phyloP scores from a whole-genome alignment of 2,113 vertebrate species.

The Gadus macrocephalus region DNA sequence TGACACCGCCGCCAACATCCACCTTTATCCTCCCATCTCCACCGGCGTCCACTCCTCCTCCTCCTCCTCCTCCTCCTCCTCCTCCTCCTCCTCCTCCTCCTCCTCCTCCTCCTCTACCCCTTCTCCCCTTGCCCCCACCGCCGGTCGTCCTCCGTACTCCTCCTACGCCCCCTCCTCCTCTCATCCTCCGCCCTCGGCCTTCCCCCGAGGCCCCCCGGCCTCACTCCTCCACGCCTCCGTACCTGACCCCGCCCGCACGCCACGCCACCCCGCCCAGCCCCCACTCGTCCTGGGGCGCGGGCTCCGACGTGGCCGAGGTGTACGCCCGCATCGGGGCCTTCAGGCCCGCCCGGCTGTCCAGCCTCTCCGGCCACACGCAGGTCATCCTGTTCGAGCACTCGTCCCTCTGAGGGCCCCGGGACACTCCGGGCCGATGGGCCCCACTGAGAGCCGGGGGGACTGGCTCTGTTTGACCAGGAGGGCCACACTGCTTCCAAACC shows the following conservation, averaged over 20 bases:
- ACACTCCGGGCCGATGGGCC: not conserved
- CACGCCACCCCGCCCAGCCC: slow-evolving; percentile 66
- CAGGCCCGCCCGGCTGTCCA: slow-evolving; percentile 58
- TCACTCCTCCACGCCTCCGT: not conserved
- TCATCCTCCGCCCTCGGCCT: not conserved
- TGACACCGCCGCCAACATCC: not conserved
- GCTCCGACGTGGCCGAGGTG: slow-evolving; percentile 60
- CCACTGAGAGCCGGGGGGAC: too few species aligned
- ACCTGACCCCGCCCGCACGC: slow-evolving; percentile 13
- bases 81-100: not conserved
- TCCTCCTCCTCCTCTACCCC: not conserved
- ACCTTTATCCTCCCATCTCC: slow-evolving; percentile 6
- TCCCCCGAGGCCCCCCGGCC: too few species aligned
- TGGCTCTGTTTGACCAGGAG: too few species aligned
- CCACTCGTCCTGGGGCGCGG: slow-evolving; percentile 62
- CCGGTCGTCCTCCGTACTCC: too few species aligned
- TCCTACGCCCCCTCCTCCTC: not conserved
- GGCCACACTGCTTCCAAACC: too few species aligned
- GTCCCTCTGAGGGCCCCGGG: slow-evolving; percentile 52
- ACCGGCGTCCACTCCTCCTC: too few species aligned
- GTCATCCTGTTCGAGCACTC: slow-evolving; percentile 78
- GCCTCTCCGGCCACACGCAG: slow-evolving; percentile 58
- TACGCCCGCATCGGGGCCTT: slow-evolving; percentile 67
- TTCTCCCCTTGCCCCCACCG: too few species aligned
- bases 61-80: too few species aligned